Base-by-base conservation (phyloP, 2,888 invertebrate species). In the Calameuta idolon region DNA sequence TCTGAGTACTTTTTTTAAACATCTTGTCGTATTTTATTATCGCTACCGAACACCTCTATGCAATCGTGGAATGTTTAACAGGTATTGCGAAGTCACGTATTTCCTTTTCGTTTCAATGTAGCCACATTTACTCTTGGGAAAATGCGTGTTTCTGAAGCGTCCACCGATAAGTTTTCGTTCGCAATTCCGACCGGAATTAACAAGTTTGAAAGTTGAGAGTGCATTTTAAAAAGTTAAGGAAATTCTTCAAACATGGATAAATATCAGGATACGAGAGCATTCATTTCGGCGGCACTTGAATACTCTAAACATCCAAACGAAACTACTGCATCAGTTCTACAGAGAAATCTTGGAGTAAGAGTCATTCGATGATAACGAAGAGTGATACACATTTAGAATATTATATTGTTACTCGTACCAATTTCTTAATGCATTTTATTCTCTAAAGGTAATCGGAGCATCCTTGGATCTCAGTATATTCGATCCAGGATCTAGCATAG, bases 401-500 rank as follows among this genome's bases (percentile, higher is more conserved):
- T 73, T 55, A 40, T 40, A 55, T 33, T 69, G 69, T 11, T 15
- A 69, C n/a, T 73, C 12, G 2, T 3, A 40, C n/a, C 4, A 34
- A 40, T 69, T 68, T 76, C 71, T 15, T n/a, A 69, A 15, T 69
- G 9, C 3, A 34, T n/a, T 12, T 40, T 12, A 82, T 81, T 78
- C 75, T 77, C 92, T 92, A n/a, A 90, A 95, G 95, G 91, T 94
- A 33, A 93, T 95, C 85, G 93, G 94, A 77, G 94, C 94, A 75
- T 93, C 94, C 33, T 93, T 94, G 84, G 95, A 95, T 87, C 87
- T 94, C 11, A 93, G 93, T 81, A 93, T 94, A 85, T 96, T 95
- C 87, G 95, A 95, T 79, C 95, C 95, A 68, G 94, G 94, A 31
- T 93, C 93, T 5, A 93, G 93, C 31, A 93, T 94, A 83, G 94